Conservation (phyloP, 2,113 vertebrate genomes). For the Plecotus auritus region DNA sequence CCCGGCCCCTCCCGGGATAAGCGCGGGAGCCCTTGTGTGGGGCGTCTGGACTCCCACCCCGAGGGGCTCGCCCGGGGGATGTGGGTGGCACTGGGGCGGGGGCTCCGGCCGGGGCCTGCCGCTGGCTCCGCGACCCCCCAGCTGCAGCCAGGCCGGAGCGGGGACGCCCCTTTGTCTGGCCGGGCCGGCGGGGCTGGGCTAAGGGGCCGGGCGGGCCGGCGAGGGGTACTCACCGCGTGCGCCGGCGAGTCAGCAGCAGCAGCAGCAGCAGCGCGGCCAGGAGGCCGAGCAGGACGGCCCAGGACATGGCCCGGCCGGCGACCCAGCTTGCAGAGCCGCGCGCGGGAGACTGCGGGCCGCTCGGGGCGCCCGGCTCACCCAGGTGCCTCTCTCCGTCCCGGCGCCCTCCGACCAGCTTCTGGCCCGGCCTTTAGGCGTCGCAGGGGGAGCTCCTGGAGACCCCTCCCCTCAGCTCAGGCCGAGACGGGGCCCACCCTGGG, state of each 20-base stretch:
- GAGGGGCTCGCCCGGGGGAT: not conserved
- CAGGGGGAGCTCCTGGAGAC: not conserved
- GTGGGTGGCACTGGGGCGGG: too few relatives aligned
- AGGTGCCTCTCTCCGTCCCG: not conserved
- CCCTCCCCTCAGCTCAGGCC: not conserved
- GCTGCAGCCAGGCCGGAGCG: not conserved
- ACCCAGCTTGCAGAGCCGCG: not conserved
- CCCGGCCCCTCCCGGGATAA: too few relatives aligned
- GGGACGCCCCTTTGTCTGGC: not conserved
- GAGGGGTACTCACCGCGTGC: constrained; percentile 69
- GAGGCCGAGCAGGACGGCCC: constrained; percentile 8
- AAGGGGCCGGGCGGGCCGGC: not conserved
- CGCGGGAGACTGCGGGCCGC: not conserved
- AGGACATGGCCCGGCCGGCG: constrained; percentile 47
- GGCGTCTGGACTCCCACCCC: not conserved
- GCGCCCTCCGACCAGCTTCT: accelerated
- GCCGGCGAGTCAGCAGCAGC: constrained; percentile 37
- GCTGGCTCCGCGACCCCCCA: not conserved
- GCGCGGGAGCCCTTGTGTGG: not conserved
- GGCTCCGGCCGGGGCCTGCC: not conserved
- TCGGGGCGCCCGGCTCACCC: not conserved
- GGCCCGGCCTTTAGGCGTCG: too few relatives aligned
- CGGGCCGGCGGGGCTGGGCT: not conserved
- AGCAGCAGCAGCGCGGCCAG: constrained; percentile 62
- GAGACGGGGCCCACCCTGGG: not conserved